These are phyloP conservation scores for Alloscopus bannaensis DNA, from an alignment of 2,888 invertebrate genomes.

Conservation along the genomic window DNA sequence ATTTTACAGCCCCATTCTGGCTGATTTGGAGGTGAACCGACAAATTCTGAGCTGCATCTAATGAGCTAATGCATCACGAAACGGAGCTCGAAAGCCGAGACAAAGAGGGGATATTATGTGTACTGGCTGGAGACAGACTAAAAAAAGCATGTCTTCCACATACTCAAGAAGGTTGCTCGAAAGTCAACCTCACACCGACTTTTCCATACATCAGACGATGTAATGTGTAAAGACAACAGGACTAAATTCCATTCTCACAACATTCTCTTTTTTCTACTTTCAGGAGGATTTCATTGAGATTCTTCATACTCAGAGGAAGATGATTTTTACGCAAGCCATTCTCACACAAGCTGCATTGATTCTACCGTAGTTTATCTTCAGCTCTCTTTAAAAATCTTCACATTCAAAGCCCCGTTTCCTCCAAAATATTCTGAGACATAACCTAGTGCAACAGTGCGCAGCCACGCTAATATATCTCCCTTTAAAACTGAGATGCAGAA, in stretches of 20 bases:
- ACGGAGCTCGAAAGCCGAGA: too few relatives aligned
- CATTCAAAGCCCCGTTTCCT: background rate
- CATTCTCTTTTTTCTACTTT: background rate
- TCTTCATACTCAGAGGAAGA: too few relatives aligned
- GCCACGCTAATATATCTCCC: background rate
- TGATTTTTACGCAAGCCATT: background rate
- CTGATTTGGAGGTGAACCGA: conserved; percentile 59
- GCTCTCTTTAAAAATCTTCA: background rate
- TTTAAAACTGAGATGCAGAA: conserved; percentile 7
- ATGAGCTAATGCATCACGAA: conserved; percentile 26
- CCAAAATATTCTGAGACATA: conserved; percentile 12
- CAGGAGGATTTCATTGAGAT: background rate
- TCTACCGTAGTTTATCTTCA: background rate
- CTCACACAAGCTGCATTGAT: background rate
- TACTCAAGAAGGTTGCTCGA: background rate
- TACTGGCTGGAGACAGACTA: background rate
- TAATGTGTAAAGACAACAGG: background rate
- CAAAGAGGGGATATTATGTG: too few relatives aligned
- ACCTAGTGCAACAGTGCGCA: conserved; percentile 43
- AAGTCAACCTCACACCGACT: background rate
- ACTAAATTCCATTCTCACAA: conserved; percentile 12
- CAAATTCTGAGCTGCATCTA: conserved; percentile 54
- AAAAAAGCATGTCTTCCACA: background rate
- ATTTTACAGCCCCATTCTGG: conserved; percentile 55
- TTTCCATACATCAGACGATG: background rate